Conservation (phyloP, 2,797 vertebrate genomes). For the Pseudomugil tenellus region DNA sequence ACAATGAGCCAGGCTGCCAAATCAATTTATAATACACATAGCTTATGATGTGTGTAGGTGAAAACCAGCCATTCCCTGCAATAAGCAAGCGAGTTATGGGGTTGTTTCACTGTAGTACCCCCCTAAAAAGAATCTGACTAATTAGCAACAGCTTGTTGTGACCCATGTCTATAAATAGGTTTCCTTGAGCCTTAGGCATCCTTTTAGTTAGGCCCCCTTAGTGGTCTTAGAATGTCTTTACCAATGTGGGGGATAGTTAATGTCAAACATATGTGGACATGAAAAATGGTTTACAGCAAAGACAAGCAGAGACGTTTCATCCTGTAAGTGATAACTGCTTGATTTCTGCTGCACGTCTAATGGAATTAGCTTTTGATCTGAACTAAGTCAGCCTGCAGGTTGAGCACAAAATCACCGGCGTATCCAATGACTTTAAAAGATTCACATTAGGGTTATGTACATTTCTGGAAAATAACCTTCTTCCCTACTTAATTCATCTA, state of each 20-base stretch:
- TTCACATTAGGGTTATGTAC: slow-evolving; percentile 29
- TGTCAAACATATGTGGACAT: slow-evolving; percentile 74
- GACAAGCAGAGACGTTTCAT: slow-evolving; percentile 56
- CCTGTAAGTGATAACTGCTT: slow-evolving; percentile 71
- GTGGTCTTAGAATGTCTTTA: slow-evolving; percentile 60
- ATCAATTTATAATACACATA: no score
- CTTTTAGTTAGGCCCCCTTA: slow-evolving; percentile 44
- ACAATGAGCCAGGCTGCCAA: no score
- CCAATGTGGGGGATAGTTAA: slow-evolving; percentile 68
- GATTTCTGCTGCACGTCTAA: slow-evolving; percentile 53
- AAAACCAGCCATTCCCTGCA: not conserved
- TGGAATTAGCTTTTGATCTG: slow-evolving; percentile 56
- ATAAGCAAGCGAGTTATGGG: not conserved
- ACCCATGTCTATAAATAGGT: slow-evolving; percentile 74
- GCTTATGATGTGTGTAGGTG: no score
- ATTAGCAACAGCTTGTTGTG: slow-evolving; percentile 65
- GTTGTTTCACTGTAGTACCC: slow-evolving; percentile 16
- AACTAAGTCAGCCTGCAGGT: slow-evolving; percentile 29
- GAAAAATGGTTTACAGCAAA: slow-evolving; percentile 54
- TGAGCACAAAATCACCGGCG: slow-evolving; percentile 59
- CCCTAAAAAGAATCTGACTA: slow-evolving; percentile 56
- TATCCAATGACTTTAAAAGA: slow-evolving; percentile 55
- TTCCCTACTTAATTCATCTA: slow-evolving; percentile 10
- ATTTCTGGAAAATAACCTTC: slow-evolving; percentile 26
- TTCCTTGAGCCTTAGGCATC: slow-evolving; percentile 50